phyloP scores from a whole-genome alignment of 2,113 vertebrate species.

The Stegastes partitus region DNA sequence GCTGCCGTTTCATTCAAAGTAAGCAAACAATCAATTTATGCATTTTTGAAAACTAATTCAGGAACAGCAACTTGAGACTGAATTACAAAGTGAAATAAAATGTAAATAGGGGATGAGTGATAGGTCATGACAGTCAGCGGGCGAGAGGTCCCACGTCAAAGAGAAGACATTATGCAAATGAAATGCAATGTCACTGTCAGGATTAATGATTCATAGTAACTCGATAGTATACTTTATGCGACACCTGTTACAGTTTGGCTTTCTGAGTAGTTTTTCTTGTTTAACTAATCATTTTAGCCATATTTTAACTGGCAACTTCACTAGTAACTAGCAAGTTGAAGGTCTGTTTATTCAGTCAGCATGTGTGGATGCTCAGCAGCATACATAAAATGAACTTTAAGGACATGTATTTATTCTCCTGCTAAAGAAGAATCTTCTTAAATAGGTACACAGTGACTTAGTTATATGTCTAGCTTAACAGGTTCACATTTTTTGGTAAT shows the following conservation, averaged over 20 bases:
- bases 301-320: too few species aligned
- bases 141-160: neutral
- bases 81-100: slow-evolving; percentile 44
- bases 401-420: neutral
- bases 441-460: neutral
- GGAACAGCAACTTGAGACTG: slow-evolving; percentile 3
- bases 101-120: slow-evolving; percentile 37
- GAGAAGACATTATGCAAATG: slow-evolving; percentile 38
- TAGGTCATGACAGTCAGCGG: slow-evolving; percentile 22
- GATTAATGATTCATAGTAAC: slow-evolving; percentile 35
- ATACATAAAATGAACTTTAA: neutral
- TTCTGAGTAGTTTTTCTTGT: neutral
- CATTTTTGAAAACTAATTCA: slow-evolving; percentile 4
- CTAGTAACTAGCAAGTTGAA: neutral
- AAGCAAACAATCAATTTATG: slow-evolving; percentile 15
- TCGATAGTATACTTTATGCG: slow-evolving; percentile 4
- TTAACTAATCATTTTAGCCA: neutral
- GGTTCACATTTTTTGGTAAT: neutral
- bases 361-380: neutral
- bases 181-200: slow-evolving; percentile 37
- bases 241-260: neutral
- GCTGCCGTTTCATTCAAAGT: slow-evolving; percentile 18
- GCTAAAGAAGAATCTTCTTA: neutral
- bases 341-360: neutral
- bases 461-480: neutral